A percentile compares a stretch with the other conserved stretches of the same genome.
Evolutionary conservation across 2,888 invertebrate genomes (phyloP).

Genomic region (Conus canariensis): DNA sequence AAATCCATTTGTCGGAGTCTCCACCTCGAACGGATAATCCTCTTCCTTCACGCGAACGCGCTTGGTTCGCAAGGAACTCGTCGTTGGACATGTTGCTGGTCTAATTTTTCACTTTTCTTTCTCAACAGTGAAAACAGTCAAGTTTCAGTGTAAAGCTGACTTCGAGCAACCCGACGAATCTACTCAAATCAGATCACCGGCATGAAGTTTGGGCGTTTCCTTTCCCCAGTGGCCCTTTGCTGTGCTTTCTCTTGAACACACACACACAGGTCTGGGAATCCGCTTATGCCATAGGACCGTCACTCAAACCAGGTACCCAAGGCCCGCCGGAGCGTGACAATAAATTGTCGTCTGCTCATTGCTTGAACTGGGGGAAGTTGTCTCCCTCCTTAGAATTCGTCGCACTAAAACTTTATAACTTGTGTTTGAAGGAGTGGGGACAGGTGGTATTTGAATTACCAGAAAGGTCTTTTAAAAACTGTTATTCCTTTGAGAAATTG

Average conservation of each 20-base stretch:
- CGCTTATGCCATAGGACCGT: not conserved
- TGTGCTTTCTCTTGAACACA: slow-evolving; percentile 7
- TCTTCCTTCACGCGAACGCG: slow-evolving; percentile 94
- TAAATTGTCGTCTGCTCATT: slow-evolving; percentile 25
- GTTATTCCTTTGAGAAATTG: not conserved
- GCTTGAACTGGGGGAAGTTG: not conserved
- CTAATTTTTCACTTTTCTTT: not conserved
- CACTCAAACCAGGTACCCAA: not conserved
- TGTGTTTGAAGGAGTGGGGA: not conserved
- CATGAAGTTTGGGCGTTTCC: slow-evolving; percentile 15
- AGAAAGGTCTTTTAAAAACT: not conserved
- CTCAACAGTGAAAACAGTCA: not conserved
- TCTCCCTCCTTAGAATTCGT: slow-evolving; percentile 6
- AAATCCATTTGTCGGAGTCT: slow-evolving; percentile 94
- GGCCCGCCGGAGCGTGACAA: slow-evolving; percentile 27
- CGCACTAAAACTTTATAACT: not conserved
- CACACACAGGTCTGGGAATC: not conserved
- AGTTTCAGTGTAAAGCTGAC: not conserved
- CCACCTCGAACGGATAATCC: slow-evolving; percentile 97
- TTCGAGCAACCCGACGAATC: not conserved
- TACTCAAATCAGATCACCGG: too few relatives aligned
- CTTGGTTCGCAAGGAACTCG: slow-evolving; percentile 76
- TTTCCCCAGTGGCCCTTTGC: not conserved
- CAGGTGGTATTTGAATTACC: too few relatives aligned
- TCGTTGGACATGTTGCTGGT: slow-evolving; percentile 38